phyloP scores from a whole-genome alignment of 2,888 invertebrate genomes.

The Nomada fabriciana region DNA sequence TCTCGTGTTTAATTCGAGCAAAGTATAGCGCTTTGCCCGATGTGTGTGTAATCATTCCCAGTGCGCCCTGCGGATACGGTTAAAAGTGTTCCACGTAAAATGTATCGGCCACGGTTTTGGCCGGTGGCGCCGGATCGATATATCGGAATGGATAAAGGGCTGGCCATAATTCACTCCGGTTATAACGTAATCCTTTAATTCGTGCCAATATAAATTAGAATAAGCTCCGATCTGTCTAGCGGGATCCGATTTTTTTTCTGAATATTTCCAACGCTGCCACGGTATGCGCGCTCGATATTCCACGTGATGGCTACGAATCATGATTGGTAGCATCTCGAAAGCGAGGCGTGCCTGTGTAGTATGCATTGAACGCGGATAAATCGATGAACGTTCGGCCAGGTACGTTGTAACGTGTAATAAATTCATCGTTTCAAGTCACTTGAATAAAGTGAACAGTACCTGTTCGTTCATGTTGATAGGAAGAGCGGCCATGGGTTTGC shows the following conservation, averaged over 20 bases:
- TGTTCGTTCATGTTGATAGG: neutral
- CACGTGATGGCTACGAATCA: slow-evolving; percentile 20
- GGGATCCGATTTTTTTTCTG: slow-evolving; percentile 41
- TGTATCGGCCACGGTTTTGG: slow-evolving; percentile 49
- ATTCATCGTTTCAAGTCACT: slow-evolving; percentile 36
- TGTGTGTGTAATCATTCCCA: slow-evolving; percentile 25
- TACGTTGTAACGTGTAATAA: slow-evolving; percentile 42
- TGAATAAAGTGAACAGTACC: neutral
- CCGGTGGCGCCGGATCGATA: slow-evolving; percentile 54
- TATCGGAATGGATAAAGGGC: slow-evolving; percentile 60
- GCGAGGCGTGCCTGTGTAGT: slow-evolving; percentile 16
- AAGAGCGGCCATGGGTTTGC: neutral
- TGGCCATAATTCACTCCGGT: slow-evolving; percentile 66
- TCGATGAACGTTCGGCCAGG: neutral
- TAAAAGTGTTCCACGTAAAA: slow-evolving; percentile 49
- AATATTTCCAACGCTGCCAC: slow-evolving; percentile 24
- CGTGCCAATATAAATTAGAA: slow-evolving; percentile 71
- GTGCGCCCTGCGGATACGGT: slow-evolving; percentile 26
- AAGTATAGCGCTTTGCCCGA: slow-evolving; percentile 39
- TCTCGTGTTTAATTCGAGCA: slow-evolving; percentile 51
- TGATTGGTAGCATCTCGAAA: slow-evolving; percentile 35
- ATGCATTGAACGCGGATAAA: slow-evolving; percentile 24
- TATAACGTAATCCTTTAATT: slow-evolving; percentile 73
- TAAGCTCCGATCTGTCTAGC: slow-evolving; percentile 58
- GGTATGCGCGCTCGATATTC: slow-evolving; percentile 20